Evolutionary conservation across 2,888 invertebrate genomes (phyloP).

Genomic region (Scrobipalpa costella): DNA sequence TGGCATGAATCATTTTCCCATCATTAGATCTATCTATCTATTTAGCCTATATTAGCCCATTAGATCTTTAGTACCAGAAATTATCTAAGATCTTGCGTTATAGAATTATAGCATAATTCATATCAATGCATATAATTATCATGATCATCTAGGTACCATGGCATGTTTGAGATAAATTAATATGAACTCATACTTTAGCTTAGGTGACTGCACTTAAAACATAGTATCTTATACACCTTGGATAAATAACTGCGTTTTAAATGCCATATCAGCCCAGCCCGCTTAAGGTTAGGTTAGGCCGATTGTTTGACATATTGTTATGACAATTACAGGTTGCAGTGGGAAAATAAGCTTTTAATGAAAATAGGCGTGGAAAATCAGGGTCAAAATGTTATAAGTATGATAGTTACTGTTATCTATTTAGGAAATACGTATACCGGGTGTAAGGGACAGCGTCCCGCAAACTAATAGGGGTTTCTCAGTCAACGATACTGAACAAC

Average conservation of each 20-base stretch:
- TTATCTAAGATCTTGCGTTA: constrained; percentile 2
- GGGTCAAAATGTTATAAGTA: not conserved
- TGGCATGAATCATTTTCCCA: constrained; percentile 5
- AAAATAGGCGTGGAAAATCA: not conserved
- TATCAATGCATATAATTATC: not conserved
- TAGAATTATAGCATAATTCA: constrained; percentile 1
- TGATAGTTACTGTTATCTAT: not conserved
- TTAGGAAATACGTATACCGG: not conserved
- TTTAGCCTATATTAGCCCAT: too few relatives aligned
- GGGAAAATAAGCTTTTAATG: not conserved
- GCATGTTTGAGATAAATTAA: constrained; percentile 18
- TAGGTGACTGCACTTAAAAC: not conserved
- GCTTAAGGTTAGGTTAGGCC: constrained; percentile 24
- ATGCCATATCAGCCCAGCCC: constrained; percentile 2
- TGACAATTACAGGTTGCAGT: constrained; percentile 11
- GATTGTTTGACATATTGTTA: constrained; percentile 6
- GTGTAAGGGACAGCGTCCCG: too few relatives aligned
- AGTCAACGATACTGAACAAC: too few relatives aligned
- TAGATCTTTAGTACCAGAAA: not conserved
- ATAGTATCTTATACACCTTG: not conserved
- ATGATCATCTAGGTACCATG: constrained; percentile 10
- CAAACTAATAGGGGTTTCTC: too few relatives aligned
- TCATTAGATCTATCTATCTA: too few relatives aligned
- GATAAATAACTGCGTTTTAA: constrained; percentile 3
- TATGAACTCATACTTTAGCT: not conserved